Conservation (phyloP, 2,888 invertebrate genomes). For the Drosophila kambysellisi region DNA sequence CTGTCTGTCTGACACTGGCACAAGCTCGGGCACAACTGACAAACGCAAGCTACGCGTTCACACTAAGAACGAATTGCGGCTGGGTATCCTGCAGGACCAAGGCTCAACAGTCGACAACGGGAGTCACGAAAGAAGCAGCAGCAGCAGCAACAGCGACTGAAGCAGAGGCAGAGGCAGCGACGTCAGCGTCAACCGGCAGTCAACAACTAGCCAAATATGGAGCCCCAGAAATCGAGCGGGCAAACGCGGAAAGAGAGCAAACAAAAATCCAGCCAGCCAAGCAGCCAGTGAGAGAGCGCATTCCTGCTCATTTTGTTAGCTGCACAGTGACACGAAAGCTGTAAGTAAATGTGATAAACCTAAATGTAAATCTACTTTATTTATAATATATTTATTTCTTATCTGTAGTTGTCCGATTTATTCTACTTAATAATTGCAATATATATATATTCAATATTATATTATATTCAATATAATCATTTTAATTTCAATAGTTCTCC, state of each 20-base stretch:
- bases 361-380: neutral
- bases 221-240: conserved; percentile 49
- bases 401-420: neutral
- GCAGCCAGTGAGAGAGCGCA: conserved; percentile 33
- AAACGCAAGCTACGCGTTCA: conserved; percentile 68
- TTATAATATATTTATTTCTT: neutral
- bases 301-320: conserved; percentile 31
- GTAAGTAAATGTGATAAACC: no score
- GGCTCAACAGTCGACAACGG: conserved; percentile 55
- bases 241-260: conserved; percentile 24
- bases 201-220: conserved; percentile 53
- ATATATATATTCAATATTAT: no score
- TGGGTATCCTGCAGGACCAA: conserved; percentile 68
- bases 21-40: conserved; percentile 75
- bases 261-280: conserved; percentile 24
- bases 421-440: neutral
- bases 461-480: neutral
- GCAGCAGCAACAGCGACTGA: conserved; percentile 13
- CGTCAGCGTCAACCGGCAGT: conserved; percentile 64
- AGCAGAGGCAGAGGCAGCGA: conserved; percentile 21
- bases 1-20: conserved; percentile 69
- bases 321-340: conserved; percentile 48
- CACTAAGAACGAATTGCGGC: conserved; percentile 53
- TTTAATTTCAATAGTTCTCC: neutral
- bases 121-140: conserved; percentile 18